phyloP scores from a whole-genome alignment of 2,113 vertebrate genomes.

The Theropithecus gelada region DNA sequence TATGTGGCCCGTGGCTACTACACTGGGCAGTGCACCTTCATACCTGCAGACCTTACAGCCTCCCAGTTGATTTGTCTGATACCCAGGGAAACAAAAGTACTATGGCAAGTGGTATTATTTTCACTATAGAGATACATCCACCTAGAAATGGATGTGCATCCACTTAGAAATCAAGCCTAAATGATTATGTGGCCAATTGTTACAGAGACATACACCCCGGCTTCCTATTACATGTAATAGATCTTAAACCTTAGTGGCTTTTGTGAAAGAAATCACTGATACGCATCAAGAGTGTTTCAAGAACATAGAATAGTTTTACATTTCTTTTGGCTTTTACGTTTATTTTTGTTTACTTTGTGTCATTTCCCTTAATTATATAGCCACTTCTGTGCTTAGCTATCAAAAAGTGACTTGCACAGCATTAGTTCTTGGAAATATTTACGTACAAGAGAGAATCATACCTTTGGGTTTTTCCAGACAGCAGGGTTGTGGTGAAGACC shows the following conservation, averaged over 20 bases:
- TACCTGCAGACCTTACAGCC: not conserved
- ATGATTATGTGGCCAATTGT: not conserved
- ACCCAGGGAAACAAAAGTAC: not conserved
- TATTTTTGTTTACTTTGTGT: not conserved
- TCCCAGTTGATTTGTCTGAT: not conserved
- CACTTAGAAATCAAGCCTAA: not conserved
- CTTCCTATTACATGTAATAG: not conserved
- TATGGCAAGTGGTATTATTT: not conserved
- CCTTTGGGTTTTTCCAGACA: slow-evolving; percentile 85
- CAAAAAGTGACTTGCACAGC: not conserved
- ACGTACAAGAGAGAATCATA: slow-evolving; percentile 53
- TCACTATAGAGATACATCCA: not conserved
- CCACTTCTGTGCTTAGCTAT: not conserved
- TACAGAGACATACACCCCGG: not conserved
- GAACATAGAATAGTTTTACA: not conserved
- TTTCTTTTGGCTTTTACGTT: not conserved
- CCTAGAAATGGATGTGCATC: not conserved
- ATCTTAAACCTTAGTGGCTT: not conserved
- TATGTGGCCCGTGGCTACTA: not conserved
- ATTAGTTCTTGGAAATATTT: not conserved
- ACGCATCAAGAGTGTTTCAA: not conserved
- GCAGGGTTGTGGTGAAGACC: slow-evolving; percentile 82
- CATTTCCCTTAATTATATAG: not conserved
- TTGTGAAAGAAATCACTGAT: not conserved
- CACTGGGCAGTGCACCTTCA: not conserved